phyloP scores from a whole-genome alignment of 2,113 vertebrate genomes.

The Glareola pratincola region DNA sequence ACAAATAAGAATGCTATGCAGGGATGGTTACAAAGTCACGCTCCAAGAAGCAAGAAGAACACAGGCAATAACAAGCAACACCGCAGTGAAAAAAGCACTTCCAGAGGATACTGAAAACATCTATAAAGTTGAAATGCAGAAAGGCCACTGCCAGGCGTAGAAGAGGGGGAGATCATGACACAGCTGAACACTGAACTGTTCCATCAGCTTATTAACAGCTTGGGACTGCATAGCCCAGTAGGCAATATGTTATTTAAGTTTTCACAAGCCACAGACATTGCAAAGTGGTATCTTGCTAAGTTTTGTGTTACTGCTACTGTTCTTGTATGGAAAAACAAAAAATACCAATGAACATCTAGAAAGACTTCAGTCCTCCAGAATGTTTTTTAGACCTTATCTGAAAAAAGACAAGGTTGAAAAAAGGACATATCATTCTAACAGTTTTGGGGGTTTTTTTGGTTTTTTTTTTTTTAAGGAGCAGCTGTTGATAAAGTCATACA shows the following conservation, averaged over 20 bases:
- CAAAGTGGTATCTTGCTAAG: background rate
- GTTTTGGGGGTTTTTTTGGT: background rate
- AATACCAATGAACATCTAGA: background rate
- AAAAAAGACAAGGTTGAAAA: background rate
- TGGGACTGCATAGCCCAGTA: background rate
- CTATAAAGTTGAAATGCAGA: background rate
- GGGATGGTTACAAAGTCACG: background rate
- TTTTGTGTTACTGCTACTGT: background rate
- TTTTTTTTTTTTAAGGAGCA: background rate
- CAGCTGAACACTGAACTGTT: background rate
- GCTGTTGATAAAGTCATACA: background rate
- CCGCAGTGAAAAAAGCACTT: background rate
- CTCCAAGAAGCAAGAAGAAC: background rate
- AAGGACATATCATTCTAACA: background rate
- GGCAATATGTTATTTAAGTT: background rate
- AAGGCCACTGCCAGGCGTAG: background rate
- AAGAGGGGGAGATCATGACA: background rate
- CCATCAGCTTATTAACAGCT: background rate
- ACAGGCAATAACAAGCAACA: background rate
- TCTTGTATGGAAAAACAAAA: background rate
- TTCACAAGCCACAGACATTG: background rate
- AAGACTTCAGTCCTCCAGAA: background rate
- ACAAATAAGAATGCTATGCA: background rate
- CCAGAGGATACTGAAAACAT: background rate
- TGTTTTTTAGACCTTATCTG: background rate